Evolutionary conservation across 2,113 vertebrate genomes (phyloP), one percentile per base, ranked within the genome.

Genomic region (Heterotilapia buettikoferi): DNA sequence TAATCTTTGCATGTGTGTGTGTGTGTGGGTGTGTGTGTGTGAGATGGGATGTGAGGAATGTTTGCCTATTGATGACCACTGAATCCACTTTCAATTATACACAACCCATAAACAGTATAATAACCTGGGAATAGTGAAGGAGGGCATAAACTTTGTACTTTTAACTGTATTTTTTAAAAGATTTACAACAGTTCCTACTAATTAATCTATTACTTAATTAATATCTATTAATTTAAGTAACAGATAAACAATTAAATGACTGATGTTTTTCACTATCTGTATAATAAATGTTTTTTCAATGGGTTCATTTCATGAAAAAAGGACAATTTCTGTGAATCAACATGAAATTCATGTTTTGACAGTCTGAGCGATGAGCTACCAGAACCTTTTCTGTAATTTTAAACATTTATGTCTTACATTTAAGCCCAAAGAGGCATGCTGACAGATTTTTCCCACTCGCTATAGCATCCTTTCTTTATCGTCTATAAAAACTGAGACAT

Each of bases 21-120:
- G 6, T 9, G 24, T 3, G 2, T 1, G 50, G 3, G 18, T 9
- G 10, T 0, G 3, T 7, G 61, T 21, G 33, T 24, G 36, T 1
- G 63, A 21, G 36, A 21, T 71, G 61, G 19, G 36, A 40, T 68
- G 63, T 14, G 18, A 19, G 59, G 9, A 36, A 63, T 0, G 31
- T 63, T 63, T 36, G 59, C 59, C 31, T n/a, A 19, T 63, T 63
- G 2, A 63, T 63, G 31, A 63, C 6, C 5, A 36, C 31, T 45
- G 13, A 73, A 73, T 26, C 38, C 21, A 26, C 38, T 73, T 73
- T 45, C 2, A 73, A 73, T 45, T 45, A 73, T 6, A 73, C 8
- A 26, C 38, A 73, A 18, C 13, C 5, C 12, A 24, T 43, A 43
- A 71, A 40, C 38, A 61, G 8, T 61, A 24, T 24, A 43, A 71